Evolutionary conservation across 2,888 invertebrate genomes (phyloP).

Genomic region (Rotaria macrura): DNA sequence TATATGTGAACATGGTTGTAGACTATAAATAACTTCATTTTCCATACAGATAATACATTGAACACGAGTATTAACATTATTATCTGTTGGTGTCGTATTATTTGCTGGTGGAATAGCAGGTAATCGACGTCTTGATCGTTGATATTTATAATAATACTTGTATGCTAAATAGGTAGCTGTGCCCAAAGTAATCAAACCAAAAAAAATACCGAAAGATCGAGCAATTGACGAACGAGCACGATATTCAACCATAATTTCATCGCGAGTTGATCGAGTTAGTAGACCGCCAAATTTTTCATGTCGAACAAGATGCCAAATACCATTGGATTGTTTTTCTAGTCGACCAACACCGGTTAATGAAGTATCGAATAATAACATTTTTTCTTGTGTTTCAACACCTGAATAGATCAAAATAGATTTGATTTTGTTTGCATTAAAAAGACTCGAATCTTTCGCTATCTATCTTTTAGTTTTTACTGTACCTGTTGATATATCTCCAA

Average conservation of each 20-base stretch:
- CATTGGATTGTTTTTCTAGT: neutral
- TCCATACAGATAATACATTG: neutral
- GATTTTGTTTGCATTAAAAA: too few species aligned
- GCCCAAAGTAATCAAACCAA: neutral
- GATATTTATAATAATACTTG: neutral
- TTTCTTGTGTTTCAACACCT: neutral
- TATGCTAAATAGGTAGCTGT: neutral
- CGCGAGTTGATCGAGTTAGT: neutral
- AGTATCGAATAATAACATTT: neutral
- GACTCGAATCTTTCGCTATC: too few species aligned
- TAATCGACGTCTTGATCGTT: neutral
- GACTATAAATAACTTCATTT: slow-evolving; percentile 6
- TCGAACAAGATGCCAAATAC: neutral
- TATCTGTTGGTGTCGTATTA: neutral
- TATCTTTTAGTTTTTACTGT: neutral
- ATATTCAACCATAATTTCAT: neutral
- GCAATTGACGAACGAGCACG: neutral
- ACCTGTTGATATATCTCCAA: slow-evolving; percentile 11
- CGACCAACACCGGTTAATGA: neutral
- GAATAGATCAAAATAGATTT: neutral
- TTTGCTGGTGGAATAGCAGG: neutral
- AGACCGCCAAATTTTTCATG: neutral
- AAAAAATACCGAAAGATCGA: neutral
- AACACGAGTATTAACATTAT: neutral
- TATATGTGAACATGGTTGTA: slow-evolving; percentile 2